phyloP scores from a whole-genome alignment of 37 sponge, comb jelly and placozoan species.

The Diacarnus erythraeanus region DNA sequence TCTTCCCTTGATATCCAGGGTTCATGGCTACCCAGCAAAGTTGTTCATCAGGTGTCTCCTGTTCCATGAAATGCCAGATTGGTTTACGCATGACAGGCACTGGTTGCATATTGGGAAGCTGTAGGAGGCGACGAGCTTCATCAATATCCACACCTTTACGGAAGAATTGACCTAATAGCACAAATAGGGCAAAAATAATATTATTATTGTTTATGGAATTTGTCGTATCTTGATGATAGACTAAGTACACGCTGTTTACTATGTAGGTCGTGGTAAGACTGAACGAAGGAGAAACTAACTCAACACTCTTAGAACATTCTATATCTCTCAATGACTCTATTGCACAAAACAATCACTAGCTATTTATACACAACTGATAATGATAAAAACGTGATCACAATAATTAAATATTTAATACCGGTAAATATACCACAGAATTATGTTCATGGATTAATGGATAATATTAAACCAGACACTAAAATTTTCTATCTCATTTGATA shows the following conservation, averaged over 20 bases:
- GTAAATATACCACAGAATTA: too few relatives aligned
- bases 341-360: too few relatives aligned
- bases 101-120: slow-evolving; percentile 29
- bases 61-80: slow-evolving; percentile 49
- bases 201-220: background rate
- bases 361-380: too few relatives aligned
- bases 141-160: slow-evolving; percentile 30
- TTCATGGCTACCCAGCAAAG: slow-evolving; percentile 45
- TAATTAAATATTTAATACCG: too few relatives aligned
- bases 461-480: background rate
- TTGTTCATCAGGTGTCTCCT: slow-evolving; percentile 20
- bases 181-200: background rate
- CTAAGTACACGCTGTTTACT: too few relatives aligned
- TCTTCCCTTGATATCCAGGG: slow-evolving; percentile 49
- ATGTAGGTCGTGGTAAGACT: too few relatives aligned
- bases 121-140: slow-evolving; percentile 26
- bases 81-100: slow-evolving; percentile 39
- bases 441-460: background rate
- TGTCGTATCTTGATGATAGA: too few relatives aligned
- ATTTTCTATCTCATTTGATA: too few relatives aligned
- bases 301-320: too few relatives aligned
- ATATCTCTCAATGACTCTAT: too few relatives aligned
- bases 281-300: too few relatives aligned
- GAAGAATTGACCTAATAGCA: slow-evolving; percentile 33
- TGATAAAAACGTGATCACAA: too few relatives aligned